Conservation (phyloP, 2,797 vertebrate genomes). For the Phataginus tetradactyla region DNA sequence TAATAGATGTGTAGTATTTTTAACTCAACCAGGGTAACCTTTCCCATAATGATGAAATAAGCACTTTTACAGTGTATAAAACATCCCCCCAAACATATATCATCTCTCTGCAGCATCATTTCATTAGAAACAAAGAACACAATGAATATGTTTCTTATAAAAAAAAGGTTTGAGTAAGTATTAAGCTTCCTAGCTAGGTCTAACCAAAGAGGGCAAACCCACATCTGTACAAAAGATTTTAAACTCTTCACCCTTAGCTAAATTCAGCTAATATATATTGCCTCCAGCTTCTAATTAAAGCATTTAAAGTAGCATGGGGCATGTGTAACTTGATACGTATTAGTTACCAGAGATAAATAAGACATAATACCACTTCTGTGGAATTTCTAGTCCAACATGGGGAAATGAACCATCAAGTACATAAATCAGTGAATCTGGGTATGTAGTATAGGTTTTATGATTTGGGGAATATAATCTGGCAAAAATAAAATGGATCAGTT, state of each 20-base stretch:
- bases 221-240: not conserved
- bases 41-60: not conserved
- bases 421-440: not conserved
- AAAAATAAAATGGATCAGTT: not conserved
- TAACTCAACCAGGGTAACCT: not conserved
- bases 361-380: not conserved
- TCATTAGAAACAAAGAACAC: not conserved
- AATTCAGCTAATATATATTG: not conserved
- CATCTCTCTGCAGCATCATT: not conserved
- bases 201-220: not conserved
- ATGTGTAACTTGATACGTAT: not conserved
- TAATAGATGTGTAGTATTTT: not conserved
- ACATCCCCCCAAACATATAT: not conserved
- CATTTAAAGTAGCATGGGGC: not conserved
- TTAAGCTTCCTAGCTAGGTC: not conserved
- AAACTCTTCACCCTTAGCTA: not conserved
- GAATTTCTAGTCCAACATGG: not conserved
- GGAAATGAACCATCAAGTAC: not conserved
- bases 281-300: not conserved
- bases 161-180: not conserved
- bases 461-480: not conserved
- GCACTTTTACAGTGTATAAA: not conserved
- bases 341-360: not conserved
- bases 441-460: not conserved
- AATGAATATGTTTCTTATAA: not conserved